These are phyloP conservation scores for Limnephilus marmoratus DNA, from an alignment of 2,888 invertebrate species.

Conservation along the genomic window DNA sequence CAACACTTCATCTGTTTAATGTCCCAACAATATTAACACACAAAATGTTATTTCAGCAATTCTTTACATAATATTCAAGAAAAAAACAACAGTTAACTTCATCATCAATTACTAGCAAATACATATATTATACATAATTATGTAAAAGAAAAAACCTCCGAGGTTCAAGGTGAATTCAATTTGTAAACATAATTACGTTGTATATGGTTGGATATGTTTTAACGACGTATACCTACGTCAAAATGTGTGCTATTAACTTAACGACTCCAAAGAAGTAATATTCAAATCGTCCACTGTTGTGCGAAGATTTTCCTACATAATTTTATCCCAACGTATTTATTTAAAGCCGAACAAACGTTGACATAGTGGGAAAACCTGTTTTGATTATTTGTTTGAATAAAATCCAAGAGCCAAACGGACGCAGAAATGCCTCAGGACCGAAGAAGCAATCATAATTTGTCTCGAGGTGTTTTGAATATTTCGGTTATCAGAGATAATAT, in stretches of 20 bases:
- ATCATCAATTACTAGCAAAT: not conserved
- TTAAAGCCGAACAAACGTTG: slow-evolving; percentile 13
- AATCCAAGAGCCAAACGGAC: not conserved
- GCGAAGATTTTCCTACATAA: slow-evolving; percentile 3
- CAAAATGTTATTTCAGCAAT: not conserved
- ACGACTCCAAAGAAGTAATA: not conserved
- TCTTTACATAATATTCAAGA: not conserved
- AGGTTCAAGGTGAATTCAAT: slow-evolving; percentile 37
- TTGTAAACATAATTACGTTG: not conserved
- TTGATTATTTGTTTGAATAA: not conserved
- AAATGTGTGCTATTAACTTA: slow-evolving; percentile 15
- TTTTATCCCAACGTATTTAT: not conserved
- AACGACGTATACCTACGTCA: not conserved
- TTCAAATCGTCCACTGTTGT: slow-evolving; percentile 11
- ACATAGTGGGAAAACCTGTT: slow-evolving; percentile 43
- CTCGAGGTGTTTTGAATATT: not conserved
- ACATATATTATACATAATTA: not conserved
- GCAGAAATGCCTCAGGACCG: not conserved
- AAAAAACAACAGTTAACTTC: not conserved
- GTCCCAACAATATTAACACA: not conserved
- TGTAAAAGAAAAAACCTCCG: not conserved
- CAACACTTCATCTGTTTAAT: not conserved
- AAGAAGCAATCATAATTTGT: not conserved
- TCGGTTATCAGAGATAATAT: not conserved
- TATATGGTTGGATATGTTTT: not conserved